Base-by-base conservation (phyloP, 2,113 vertebrate genomes). In the Miniopterus natalensis region DNA sequence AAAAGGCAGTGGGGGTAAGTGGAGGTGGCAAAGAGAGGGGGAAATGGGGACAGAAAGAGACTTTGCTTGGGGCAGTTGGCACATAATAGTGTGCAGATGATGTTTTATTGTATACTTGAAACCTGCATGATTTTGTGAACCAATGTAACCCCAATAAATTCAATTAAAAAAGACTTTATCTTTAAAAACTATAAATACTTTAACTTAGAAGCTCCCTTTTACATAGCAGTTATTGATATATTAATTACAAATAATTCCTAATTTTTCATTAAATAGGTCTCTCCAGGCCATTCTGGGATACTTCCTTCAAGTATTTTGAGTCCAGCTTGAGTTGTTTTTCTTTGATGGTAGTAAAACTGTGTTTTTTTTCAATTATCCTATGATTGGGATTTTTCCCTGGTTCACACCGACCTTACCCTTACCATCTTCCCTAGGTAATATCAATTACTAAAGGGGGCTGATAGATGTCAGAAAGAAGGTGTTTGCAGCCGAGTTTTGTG, bases 181-280 rank as follows among this genome's bases (percentile, higher is more conserved):
- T 78, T 49, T 79, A 80, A 74, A 51, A 84, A 40, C 42, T 68
- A 1, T 79, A 61, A 78, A 88, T 77, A 92, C 31, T 95, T 90
- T 78, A 94, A 78, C 92, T 88, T 68, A 84, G 77, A 92, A 65
- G 18, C 11, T 73, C 21, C 36, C 8, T 11, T 96, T 92, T 53
- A 92, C 55, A 42, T 42, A 80, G 31, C 59, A 77, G 40, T 81
- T 81, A 90, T 25, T 85, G 68, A 93, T 78, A 4, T 78, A 25
- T 90, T 57, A 89, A 57, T 84, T 85, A 53, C 31, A 96, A 89
- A 85, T 78, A 80, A 92, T 91, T 96, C 61, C 51, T 55, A 65
- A 42, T 94, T 95, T 57, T 92, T 96, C 45, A 65, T 95, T 84
- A 81, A 94, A 36, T 59, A 84, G 21, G 51, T 92, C 25, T 96